Evolutionary conservation across 2,888 invertebrate species (phyloP).

Genomic region (Trissoscelio sp.): DNA sequence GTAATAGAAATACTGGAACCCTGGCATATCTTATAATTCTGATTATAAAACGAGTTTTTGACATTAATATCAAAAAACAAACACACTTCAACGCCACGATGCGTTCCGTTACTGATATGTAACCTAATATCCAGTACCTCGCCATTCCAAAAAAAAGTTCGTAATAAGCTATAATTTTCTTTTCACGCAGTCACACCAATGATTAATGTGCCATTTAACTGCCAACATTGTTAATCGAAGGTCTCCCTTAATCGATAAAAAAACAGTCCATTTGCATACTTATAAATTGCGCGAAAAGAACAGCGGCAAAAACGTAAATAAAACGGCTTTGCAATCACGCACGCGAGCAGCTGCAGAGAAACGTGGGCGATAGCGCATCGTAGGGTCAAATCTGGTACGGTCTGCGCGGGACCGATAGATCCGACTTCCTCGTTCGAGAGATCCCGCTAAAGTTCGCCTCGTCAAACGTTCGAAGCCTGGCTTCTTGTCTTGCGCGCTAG

Average conservation of each 20-base stretch:
- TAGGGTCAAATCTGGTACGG: conserved; percentile 63
- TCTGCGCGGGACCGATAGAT: conserved; percentile 69
- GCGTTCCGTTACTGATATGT: no score
- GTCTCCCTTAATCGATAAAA: conserved; percentile 31
- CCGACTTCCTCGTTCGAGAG: conserved; percentile 76
- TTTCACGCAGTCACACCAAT: conserved; percentile 6
- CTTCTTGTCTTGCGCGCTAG: conserved; percentile 65
- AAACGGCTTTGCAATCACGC: conserved; percentile 50
- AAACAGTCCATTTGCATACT: conserved; percentile 37
- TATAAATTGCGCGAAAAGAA: conserved; percentile 37
- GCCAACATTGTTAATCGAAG: conserved; percentile 49
- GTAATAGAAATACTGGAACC: no score
- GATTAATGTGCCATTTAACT: conserved; percentile 38
- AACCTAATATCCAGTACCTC: no score
- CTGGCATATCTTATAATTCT: no score
- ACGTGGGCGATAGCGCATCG: conserved; percentile 57
- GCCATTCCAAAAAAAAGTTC: conserved; percentile 3
- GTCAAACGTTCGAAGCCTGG: conserved; percentile 74
- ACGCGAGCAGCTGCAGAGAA: conserved; percentile 60
- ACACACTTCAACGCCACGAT: no score
- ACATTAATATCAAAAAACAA: no score
- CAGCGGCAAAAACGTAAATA: conserved; percentile 16
- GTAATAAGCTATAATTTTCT: conserved; percentile 32
- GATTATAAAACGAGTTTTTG: no score
- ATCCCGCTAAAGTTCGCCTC: conserved; percentile 76